Evolutionary conservation across 2,797 vertebrate genomes (phyloP).

Genomic region (Pagetopsis macropterus): DNA sequence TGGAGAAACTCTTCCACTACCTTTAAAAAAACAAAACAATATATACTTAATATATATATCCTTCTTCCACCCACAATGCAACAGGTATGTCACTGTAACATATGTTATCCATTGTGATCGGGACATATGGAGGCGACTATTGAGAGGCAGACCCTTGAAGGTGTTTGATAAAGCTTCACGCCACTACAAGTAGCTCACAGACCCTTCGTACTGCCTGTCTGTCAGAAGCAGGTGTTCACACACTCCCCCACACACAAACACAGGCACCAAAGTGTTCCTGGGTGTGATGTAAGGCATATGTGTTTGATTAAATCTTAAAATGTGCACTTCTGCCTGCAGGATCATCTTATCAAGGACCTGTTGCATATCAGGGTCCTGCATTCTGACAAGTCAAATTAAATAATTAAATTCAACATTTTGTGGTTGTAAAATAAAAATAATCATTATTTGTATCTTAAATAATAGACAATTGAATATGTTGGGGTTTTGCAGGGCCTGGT

Average conservation of each 20-base stretch:
- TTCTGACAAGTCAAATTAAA: not conserved
- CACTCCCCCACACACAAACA: not conserved
- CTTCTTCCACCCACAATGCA: conserved; percentile 13
- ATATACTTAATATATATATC: not conserved
- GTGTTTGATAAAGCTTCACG: conserved; percentile 45
- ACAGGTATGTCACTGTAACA: conserved; percentile 33
- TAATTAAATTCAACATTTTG: too few relatives aligned
- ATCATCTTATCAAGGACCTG: not conserved
- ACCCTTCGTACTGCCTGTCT: conserved; percentile 36
- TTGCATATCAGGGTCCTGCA: not conserved
- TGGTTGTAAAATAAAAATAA: too few relatives aligned
- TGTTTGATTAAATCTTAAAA: not conserved
- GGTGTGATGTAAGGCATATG: not conserved
- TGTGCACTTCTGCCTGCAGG: too few relatives aligned
- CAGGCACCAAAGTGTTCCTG: not conserved
- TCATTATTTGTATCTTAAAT: too few relatives aligned
- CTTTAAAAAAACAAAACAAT: too few relatives aligned
- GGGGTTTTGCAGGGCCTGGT: too few relatives aligned
- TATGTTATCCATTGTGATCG: conserved; percentile 58
- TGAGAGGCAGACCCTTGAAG: conserved; percentile 57
- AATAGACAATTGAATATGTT: too few relatives aligned
- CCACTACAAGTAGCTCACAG: conserved; percentile 61
- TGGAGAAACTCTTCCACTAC: conserved; percentile 1
- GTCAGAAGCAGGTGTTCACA: conserved; percentile 68
- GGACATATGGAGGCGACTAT: conserved; percentile 71